Evolutionary conservation across 1,140 invertebrate genomes (phyloP).

Genomic region (Lethrus apterus): DNA sequence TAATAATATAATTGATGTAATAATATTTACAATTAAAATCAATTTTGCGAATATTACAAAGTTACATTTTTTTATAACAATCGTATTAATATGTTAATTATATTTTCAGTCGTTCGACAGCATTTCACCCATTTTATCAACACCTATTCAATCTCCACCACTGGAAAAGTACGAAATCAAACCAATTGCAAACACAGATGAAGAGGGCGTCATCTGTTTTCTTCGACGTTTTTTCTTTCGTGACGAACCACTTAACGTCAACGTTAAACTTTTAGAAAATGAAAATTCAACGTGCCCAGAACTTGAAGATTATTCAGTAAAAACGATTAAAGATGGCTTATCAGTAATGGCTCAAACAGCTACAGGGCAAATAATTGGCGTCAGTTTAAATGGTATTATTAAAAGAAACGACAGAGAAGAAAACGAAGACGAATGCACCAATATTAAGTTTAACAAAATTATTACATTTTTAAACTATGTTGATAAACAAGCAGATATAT

Average conservation of each 20-base stretch:
- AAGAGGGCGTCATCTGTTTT: slow-evolving; percentile 26
- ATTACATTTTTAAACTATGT: slow-evolving; percentile 51
- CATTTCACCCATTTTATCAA: no score
- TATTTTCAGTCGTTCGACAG: slow-evolving; percentile 22
- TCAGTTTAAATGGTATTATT: slow-evolving; percentile 40
- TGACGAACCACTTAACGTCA: slow-evolving; percentile 63
- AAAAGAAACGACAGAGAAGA: slow-evolving; percentile 39
- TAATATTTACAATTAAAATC: no score
- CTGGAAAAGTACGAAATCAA: slow-evolving; percentile 28
- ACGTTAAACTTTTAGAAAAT: slow-evolving; percentile 52
- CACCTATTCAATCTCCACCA: slow-evolving; percentile 30
- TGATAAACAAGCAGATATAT: slow-evolving; percentile 48
- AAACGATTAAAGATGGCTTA: slow-evolving; percentile 50
- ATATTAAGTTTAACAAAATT: slow-evolving; percentile 56
- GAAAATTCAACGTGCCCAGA: slow-evolving; percentile 55
- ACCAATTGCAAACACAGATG: slow-evolving; percentile 24
- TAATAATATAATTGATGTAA: no score
- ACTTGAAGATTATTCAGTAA: slow-evolving; percentile 56
- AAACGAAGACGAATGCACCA: slow-evolving; percentile 42
- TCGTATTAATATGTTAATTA: no score
- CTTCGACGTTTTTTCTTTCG: slow-evolving; percentile 53
- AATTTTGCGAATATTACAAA: no score
- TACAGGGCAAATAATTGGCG: slow-evolving; percentile 53
- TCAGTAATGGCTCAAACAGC: slow-evolving; percentile 56
- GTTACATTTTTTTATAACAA: no score